These are phyloP conservation scores for Hemicordylus capensis DNA, from an alignment of 2,113 vertebrate species.

Conservation along the genomic window DNA sequence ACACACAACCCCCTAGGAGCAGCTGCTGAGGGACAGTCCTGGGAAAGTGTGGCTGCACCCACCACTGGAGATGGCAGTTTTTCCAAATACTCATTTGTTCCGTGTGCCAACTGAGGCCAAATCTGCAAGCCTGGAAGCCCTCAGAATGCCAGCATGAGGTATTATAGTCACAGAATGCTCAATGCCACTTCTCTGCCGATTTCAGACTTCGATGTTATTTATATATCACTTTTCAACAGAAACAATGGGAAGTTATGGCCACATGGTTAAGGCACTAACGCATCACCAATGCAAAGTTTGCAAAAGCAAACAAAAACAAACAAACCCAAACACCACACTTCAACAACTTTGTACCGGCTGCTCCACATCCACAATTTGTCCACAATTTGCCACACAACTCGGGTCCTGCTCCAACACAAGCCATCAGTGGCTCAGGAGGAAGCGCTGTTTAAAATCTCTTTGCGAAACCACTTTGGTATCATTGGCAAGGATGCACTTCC, in stretches of 20 bases:
- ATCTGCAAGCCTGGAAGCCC: neutral
- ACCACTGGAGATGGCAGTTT: neutral
- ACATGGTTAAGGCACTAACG: conserved; percentile 67
- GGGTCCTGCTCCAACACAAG: too few species aligned
- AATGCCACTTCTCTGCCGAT: fast-evolving
- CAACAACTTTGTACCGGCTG: neutral
- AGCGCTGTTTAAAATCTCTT: neutral
- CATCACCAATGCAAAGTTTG: conserved; percentile 43
- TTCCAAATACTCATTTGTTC: neutral
- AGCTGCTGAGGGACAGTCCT: neutral
- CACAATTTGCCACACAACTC: neutral
- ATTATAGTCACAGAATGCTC: neutral
- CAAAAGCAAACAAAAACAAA: too few species aligned
- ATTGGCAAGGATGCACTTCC: neutral
- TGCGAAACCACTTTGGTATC: conserved; percentile 50
- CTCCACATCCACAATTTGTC: neutral
- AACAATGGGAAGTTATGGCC: conserved; percentile 36
- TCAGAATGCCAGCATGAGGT: conserved; percentile 9
- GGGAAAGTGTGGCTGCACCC: too few species aligned
- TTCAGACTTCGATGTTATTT: too few species aligned
- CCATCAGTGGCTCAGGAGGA: neutral
- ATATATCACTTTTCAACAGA: neutral
- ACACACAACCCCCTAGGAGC: neutral
- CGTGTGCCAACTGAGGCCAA: neutral
- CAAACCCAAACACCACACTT: too few species aligned